phyloP scores from a whole-genome alignment of 2,888 invertebrate genomes.

The Amiota mariae region DNA sequence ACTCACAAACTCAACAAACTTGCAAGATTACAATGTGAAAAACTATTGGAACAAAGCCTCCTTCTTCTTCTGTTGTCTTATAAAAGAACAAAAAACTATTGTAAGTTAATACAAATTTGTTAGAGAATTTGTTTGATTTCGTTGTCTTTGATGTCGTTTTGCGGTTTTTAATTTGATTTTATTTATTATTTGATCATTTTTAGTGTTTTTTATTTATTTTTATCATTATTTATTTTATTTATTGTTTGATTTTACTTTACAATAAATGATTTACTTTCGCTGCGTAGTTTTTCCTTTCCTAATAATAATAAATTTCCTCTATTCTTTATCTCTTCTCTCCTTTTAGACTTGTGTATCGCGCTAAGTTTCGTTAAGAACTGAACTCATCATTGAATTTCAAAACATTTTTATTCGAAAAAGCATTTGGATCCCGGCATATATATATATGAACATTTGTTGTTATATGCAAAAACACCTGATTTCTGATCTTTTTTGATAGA shows the following conservation, averaged over 20 bases:
- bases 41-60: not conserved
- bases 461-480: not conserved
- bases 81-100: not conserved
- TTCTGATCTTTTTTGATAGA: not conserved
- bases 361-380: slow-evolving; percentile 63
- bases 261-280: slow-evolving; percentile 11
- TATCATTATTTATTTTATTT: slow-evolving; percentile 33
- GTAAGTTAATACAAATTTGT: slow-evolving; percentile 28
- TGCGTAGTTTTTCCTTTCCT: slow-evolving; percentile 8
- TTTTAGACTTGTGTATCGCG: slow-evolving; percentile 49
- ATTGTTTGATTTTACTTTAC: slow-evolving; percentile 46
- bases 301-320: slow-evolving; percentile 23
- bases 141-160: slow-evolving; percentile 36
- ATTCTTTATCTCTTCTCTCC: slow-evolving; percentile 35
- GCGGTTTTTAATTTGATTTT: slow-evolving; percentile 41
- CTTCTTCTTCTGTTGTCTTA: no score
- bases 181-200: slow-evolving; percentile 38
- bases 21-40: no score
- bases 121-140: slow-evolving; percentile 41
- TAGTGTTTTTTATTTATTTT: slow-evolving; percentile 32
- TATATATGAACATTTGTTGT: no score
- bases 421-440: slow-evolving; percentile 17
- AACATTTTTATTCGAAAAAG: slow-evolving; percentile 62
- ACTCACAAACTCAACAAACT: no score
- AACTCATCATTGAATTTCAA: slow-evolving; percentile 50